phyloP scores from a whole-genome alignment of 2,113 vertebrate genomes.

The Butastur rufipennis region DNA sequence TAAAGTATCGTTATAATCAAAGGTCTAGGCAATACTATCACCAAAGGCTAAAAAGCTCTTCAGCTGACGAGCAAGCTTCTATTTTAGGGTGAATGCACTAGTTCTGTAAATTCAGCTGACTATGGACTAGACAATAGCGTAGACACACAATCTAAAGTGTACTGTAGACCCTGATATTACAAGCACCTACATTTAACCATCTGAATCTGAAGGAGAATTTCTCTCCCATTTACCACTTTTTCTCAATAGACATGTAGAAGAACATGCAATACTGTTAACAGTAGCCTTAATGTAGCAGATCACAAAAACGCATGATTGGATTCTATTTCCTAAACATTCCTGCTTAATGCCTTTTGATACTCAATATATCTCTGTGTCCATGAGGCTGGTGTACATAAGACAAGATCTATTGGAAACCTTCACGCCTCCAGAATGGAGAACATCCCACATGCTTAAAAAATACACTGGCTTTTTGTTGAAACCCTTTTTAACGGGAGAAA shows the following conservation, averaged over 20 bases:
- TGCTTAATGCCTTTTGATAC: not conserved
- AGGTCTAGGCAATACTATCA: not conserved
- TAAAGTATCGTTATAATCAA: not conserved
- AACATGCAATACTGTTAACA: not conserved
- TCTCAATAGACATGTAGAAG: not conserved
- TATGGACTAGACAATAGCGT: not conserved
- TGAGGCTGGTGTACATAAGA: not conserved
- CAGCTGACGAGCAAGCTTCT: not conserved
- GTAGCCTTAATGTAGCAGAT: not conserved
- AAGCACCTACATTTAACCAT: not conserved
- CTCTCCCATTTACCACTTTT: not conserved
- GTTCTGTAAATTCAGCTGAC: not conserved
- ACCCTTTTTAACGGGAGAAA: not conserved
- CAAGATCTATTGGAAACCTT: not conserved
- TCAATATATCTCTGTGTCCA: not conserved
- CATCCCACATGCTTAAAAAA: accelerated
- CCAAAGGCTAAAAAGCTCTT: not conserved
- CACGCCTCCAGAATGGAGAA: not conserved
- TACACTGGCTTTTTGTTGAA: not conserved
- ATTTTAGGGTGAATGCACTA: not conserved
- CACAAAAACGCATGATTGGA: not conserved
- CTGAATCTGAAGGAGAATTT: not conserved
- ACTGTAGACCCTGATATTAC: accelerated
- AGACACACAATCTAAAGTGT: not conserved
- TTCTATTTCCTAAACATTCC: not conserved